phyloP scores from a whole-genome alignment of 2,888 invertebrate species.

The Oscheius sp. region DNA sequence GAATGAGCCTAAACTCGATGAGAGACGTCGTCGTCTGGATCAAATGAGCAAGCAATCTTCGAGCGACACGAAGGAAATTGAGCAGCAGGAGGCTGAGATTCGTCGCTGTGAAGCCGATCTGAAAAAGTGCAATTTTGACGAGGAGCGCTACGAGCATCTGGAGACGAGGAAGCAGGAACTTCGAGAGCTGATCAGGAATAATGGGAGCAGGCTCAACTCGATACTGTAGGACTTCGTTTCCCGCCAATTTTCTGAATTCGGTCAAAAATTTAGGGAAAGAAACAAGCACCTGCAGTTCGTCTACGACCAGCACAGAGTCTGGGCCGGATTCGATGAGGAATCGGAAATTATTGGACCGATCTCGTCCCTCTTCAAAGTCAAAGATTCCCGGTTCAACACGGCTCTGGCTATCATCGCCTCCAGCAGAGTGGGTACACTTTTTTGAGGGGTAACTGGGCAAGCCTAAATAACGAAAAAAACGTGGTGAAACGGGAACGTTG shows the following conservation, averaged over 20 bases:
- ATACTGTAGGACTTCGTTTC: no score
- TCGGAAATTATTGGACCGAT: conserved; percentile 80
- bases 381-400: conserved; percentile 78
- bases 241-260: background rate
- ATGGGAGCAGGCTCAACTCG: background rate
- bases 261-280: conserved; percentile 28
- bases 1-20: conserved; percentile 38
- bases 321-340: conserved; percentile 37
- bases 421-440: conserved; percentile 79
- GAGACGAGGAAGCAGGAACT: background rate
- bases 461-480: no score
- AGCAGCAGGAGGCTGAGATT: conserved; percentile 71
- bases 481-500: no score
- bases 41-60: conserved; percentile 35
- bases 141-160: conserved; percentile 21
- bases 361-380: conserved; percentile 83
- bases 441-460: no score
- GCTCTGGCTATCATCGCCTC: conserved; percentile 90
- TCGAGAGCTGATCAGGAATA: background rate
- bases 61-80: conserved; percentile 40
- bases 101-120: conserved; percentile 63
- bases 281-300: conserved; percentile 28
- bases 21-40: conserved; percentile 42
- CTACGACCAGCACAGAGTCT: conserved; percentile 32
- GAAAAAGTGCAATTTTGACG: conserved; percentile 44